A percentile compares a stretch with the other conserved stretches of the same genome.
Conservation (phyloP, 1,140 invertebrate genomes). For the Diabrotica virgifera region DNA sequence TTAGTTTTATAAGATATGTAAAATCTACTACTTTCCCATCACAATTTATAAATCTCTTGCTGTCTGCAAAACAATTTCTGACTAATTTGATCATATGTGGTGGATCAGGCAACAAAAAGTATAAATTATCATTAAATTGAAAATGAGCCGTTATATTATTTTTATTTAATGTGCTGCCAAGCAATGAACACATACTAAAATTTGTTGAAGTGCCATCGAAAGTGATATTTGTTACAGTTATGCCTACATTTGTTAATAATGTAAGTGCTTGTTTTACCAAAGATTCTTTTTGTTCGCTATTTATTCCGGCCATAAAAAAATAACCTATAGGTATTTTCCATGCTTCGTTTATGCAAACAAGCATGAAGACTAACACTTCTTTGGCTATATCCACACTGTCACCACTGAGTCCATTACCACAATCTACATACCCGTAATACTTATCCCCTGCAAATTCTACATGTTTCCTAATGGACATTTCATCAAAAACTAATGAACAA, state of each 20-base stretch:
- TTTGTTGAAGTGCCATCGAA: no score
- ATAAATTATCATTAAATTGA: constrained; percentile 16
- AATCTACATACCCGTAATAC: constrained; percentile 36
- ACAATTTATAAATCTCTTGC: background rate
- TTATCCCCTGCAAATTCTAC: constrained; percentile 33
- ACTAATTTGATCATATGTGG: constrained; percentile 27
- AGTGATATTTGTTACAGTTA: no score
- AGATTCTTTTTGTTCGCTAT: constrained; percentile 15
- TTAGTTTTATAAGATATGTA: constrained; percentile 13
- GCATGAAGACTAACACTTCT: constrained; percentile 42
- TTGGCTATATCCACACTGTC: constrained; percentile 33
- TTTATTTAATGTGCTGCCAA: constrained; percentile 25
- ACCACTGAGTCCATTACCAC: constrained; percentile 30
- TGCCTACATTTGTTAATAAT: no score
- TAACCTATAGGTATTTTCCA: constrained; percentile 39
- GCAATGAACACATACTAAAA: constrained; percentile 23
- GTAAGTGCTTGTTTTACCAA: constrained; percentile 21
- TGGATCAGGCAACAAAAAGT: no score
- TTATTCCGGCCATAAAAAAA: constrained; percentile 21
- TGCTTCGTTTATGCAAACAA: constrained; percentile 35
- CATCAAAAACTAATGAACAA: constrained; percentile 35
- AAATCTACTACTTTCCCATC: constrained; percentile 15
- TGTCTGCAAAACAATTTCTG: constrained; percentile 17
- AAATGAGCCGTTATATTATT: constrained; percentile 19
- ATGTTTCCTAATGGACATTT: constrained; percentile 25